Conservation (phyloP, 2,888 invertebrate species). For the Octonoba sinensis region DNA sequence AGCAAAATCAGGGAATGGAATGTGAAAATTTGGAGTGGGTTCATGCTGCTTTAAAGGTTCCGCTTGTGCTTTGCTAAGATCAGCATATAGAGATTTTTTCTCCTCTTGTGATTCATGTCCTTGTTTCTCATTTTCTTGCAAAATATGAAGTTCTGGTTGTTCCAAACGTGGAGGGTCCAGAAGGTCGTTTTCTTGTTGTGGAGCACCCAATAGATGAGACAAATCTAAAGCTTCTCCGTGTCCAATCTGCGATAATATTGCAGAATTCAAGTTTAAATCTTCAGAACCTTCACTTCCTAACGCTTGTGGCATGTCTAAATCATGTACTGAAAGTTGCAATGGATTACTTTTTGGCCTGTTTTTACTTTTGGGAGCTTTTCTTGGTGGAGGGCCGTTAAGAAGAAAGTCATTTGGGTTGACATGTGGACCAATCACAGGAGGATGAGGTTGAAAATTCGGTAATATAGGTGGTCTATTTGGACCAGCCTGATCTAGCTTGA, state of each 20-base stretch:
- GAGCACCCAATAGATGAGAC: constrained; percentile 21
- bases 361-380: constrained; percentile 34
- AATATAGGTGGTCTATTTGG: constrained; percentile 47
- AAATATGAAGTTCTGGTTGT: constrained; percentile 15
- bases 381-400: constrained; percentile 22
- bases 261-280: constrained; percentile 21
- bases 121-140: constrained; percentile 2
- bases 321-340: constrained; percentile 11
- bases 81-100: background rate
- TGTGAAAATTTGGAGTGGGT: constrained; percentile 29
- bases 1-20: constrained; percentile 54
- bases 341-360: constrained; percentile 36
- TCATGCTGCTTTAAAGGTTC: constrained; percentile 36
- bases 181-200: constrained; percentile 39
- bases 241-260: constrained; percentile 30
- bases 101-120: constrained; percentile 11
- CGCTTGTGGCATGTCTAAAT: constrained; percentile 19
- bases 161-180: constrained; percentile 31
- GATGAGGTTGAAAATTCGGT: constrained; percentile 48
- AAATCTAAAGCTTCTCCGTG: constrained; percentile 33
- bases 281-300: constrained; percentile 7
- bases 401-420: constrained; percentile 41
- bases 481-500: constrained; percentile 44
- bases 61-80: constrained; percentile 1
- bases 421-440: constrained; percentile 18